Evolutionary conservation across 2,888 invertebrate genomes (phyloP), one percentile per base, ranked within the genome.

Genomic region (Hypselothyrea guttata): DNA sequence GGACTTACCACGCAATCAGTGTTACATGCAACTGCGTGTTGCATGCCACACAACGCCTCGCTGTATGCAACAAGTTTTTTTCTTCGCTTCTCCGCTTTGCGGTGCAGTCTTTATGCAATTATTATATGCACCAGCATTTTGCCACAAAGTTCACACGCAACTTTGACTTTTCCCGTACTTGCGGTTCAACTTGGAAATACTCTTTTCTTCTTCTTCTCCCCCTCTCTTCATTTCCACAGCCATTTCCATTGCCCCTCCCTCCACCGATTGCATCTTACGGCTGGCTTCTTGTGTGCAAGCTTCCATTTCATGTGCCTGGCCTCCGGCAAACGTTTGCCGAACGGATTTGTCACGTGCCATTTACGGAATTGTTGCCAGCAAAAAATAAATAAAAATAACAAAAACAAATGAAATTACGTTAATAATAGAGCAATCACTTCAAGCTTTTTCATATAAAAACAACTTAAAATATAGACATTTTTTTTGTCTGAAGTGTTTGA

Each of bases 31-130:
- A 57, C 47, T 41, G 62, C 46, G 62, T 45, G 55, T 27, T 15
- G 35, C 13, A 8, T 30, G 30, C 16, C 16, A 1, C 27, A 1
- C 27, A 38, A 12, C 53, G 64, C 35, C 52, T 47, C 13, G 40
- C 41, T 33, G 41, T 15, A 54, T 61, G 74, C 73, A 76, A 73
- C 65, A 75, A 75, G 77, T 81, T 61, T 41, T 54, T 40, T 55
- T 68, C 46, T 53, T 40, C n/a, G n/a, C 49, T 45, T 22, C 22
- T 22, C 5, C 5, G 2, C 22, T 22, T 22, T 22, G 22, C 5
- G 2, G 22, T 45, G 42, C 51, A 45, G 53, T 55, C 52, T 63
- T 78, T 78, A 75, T 78, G 75, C 83, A 76, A 82, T 75, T 75
- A 78, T 63, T 52, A 22, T 22, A 22, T 65, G 62, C 53, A 30